phyloP scores from a whole-genome alignment of 2,797 vertebrate genomes.

The Typhlichthys subterraneus region DNA sequence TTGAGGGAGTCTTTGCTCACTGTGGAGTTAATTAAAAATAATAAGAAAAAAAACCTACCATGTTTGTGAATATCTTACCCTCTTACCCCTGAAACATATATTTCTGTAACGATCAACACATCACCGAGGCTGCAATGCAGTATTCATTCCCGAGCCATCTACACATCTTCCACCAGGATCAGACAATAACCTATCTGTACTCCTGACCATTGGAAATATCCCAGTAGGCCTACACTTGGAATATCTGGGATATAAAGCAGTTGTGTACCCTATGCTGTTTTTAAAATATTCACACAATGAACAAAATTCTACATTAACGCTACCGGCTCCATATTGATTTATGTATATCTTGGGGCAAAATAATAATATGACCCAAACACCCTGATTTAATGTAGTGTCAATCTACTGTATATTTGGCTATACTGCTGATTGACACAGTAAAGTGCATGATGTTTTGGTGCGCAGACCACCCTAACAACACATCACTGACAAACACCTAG shows the following conservation, averaged over 20 bases:
- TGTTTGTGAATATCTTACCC: conserved; percentile 39
- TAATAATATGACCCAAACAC: conserved; percentile 39
- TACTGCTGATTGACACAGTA: conserved; percentile 7
- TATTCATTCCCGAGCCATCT: conserved; percentile 17
- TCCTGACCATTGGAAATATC: conserved; percentile 18
- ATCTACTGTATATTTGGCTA: conserved; percentile 30
- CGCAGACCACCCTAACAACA: neutral
- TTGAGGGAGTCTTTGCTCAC: conserved; percentile 52
- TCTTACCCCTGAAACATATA: conserved; percentile 27
- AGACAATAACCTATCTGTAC: conserved; percentile 40
- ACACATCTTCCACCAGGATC: conserved; percentile 32
- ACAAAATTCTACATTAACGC: conserved; percentile 23
- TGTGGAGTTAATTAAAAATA: conserved; percentile 71
- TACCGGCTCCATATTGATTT: conserved; percentile 45
- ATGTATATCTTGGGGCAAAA: conserved; percentile 32
- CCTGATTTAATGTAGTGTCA: conserved; percentile 22
- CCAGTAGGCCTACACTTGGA: conserved; percentile 14
- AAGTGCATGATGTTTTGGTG: neutral
- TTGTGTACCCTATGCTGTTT: conserved; percentile 19
- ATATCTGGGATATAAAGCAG: conserved; percentile 12
- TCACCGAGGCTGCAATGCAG: conserved; percentile 8
- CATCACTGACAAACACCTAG: neutral
- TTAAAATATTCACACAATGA: too few species aligned
- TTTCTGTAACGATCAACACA: conserved; percentile 49
- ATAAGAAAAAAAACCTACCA: conserved; percentile 12